A percentile compares a stretch with the other conserved stretches of the same genome.
These are phyloP conservation scores for Neoaliturus tenellus DNA, from an alignment of 2,888 invertebrate genomes.

Conservation along the genomic window DNA sequence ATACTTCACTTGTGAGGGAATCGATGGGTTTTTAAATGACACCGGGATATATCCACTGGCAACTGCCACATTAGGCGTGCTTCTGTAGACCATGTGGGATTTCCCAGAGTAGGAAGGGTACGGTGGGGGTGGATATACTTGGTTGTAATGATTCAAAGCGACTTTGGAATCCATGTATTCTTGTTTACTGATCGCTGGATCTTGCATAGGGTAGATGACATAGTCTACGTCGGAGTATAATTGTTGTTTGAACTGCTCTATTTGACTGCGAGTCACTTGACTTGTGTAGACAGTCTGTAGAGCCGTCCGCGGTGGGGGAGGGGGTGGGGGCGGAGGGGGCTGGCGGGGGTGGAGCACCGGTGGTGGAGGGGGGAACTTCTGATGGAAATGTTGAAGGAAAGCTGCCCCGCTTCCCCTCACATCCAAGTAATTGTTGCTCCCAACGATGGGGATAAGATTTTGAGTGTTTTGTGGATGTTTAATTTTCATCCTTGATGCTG, in stretches of 20 bases:
- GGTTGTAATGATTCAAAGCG: slow-evolving; percentile 71
- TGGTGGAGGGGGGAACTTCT: slow-evolving; percentile 76
- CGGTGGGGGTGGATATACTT: slow-evolving; percentile 64
- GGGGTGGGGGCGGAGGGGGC: slow-evolving; percentile 72
- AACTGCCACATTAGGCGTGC: slow-evolving; percentile 83
- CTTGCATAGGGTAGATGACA: slow-evolving; percentile 93
- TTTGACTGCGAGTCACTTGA: slow-evolving; percentile 83
- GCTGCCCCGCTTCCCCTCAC: slow-evolving; percentile 75
- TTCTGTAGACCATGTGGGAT: slow-evolving; percentile 86
- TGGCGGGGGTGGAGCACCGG: slow-evolving; percentile 73
- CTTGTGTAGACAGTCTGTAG: slow-evolving; percentile 84
- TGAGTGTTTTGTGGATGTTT: slow-evolving; percentile 68
- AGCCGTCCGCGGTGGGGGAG: slow-evolving; percentile 80
- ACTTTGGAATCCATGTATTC: slow-evolving; percentile 94
- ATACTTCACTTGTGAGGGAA: slow-evolving; percentile 64
- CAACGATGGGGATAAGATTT: slow-evolving; percentile 76
- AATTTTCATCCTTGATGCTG: slow-evolving; percentile 67
- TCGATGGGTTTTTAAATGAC: slow-evolving; percentile 62
- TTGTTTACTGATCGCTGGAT: slow-evolving; percentile 92
- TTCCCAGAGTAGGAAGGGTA: slow-evolving; percentile 73
- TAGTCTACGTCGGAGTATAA: slow-evolving; percentile 94
- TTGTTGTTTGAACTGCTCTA: slow-evolving; percentile 92
- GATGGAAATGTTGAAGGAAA: slow-evolving; percentile 70
- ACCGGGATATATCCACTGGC: slow-evolving; percentile 66
- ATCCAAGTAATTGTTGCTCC: slow-evolving; percentile 79